Base-by-base conservation (phyloP, 1,140 invertebrate species). In the Phymastichus coffea region DNA sequence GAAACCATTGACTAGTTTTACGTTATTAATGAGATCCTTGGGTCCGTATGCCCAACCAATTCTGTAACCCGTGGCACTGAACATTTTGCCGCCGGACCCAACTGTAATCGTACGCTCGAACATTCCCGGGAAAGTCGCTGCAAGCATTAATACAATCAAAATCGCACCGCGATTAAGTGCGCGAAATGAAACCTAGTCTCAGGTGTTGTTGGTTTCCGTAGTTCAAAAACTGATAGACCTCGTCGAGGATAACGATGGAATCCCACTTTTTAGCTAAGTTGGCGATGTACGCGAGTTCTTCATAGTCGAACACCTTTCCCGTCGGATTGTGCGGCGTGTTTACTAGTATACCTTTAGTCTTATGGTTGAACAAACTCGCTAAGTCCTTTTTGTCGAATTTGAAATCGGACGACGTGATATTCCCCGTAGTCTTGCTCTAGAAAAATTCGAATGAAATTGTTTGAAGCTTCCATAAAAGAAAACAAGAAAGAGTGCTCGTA, bases 211-310 rank as follows among this genome's bases (percentile, higher is more conserved):
- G 81, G 0, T 88, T 88, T 68, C 91, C 85, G 71, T 93, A 98
- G 15, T 95, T 89, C 67, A 99, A 85, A 92, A 94, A 98, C 79
- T 99, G 97, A 66, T 99, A 99, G 1, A 99, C 97, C 79, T 99
- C 97, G 80, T 99, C 97, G 6, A 92, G 88, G 15, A 99, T 80
- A 52, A 94, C 95, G 2, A 99, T 76, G 3, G 91, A 88, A 76
- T 99, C 89, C 84, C 93, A 89, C 72, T 98, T 95, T 69, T 91
- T 92, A 69, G 94, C 97, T 35, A 99, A 79, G 67, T 87, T 71
- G 0, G 92, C 95, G 65, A 99, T 93, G 53, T 87, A 78, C 63
- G 90, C 80, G 51, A 93, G 70, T 72, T 94, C 91, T 14, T 85
- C 72, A 2, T 74, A 63, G 2, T 82, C 86, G 67, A 91, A 92